A percentile compares a stretch with the other conserved stretches of the same genome.
Evolutionary conservation across 2,113 vertebrate genomes (phyloP).

Genomic region (Percina caprodes): DNA sequence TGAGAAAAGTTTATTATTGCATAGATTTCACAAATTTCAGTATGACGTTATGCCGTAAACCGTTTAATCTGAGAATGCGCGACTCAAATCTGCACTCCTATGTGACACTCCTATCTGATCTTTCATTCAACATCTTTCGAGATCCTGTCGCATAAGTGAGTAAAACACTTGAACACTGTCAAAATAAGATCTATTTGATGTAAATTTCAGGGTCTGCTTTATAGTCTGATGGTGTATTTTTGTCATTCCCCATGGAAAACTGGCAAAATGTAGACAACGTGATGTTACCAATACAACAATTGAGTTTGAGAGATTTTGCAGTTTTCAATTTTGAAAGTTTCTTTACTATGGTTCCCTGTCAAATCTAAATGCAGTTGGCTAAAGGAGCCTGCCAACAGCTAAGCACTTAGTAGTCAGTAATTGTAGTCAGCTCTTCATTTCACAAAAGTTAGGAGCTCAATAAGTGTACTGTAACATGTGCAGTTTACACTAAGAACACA

Average conservation of each 20-base stretch:
- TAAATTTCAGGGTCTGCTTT: slow-evolving; percentile 19
- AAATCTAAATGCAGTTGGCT: background rate
- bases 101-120: background rate
- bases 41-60: too few species aligned
- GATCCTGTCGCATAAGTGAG: background rate
- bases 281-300: background rate
- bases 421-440: slow-evolving; percentile 4
- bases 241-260: slow-evolving; percentile 21
- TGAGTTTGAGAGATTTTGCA: slow-evolving; percentile 7
- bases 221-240: slow-evolving; percentile 24
- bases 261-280: slow-evolving; percentile 18
- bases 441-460: background rate
- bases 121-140: slow-evolving; percentile 4
- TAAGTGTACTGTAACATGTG: background rate
- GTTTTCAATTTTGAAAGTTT: background rate
- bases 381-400: background rate
- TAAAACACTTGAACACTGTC: background rate
- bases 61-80: too few species aligned
- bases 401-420: background rate
- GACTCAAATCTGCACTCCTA: too few species aligned
- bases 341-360: background rate
- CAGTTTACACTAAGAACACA: background rate
- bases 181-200: slow-evolving; percentile 9
- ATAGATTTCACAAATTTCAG: too few species aligned
- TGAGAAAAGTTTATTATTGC: too few species aligned